Conservation (phyloP, 2,113 vertebrate genomes). For the Caranx melampygus region DNA sequence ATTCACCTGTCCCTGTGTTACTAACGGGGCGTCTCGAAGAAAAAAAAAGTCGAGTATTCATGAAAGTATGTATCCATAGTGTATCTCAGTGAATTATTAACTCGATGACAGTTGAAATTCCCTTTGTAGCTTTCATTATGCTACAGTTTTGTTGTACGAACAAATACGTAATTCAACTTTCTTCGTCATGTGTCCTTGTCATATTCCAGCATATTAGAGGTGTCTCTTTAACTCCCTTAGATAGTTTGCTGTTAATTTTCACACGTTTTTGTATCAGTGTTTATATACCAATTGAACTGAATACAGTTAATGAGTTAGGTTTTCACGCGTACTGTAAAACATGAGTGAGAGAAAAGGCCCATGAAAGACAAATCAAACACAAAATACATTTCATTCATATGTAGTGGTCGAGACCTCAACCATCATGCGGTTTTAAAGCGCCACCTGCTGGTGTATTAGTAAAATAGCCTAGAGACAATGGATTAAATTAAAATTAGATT, state of each 20-base stretch:
- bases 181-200: neutral
- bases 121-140: neutral
- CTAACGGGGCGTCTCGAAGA: neutral
- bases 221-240: neutral
- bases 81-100: neutral
- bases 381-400: no score
- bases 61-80: neutral
- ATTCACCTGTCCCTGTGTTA: slow-evolving; percentile 56
- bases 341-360: neutral
- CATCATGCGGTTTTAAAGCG: neutral
- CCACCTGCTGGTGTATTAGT: slow-evolving; percentile 39
- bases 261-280: neutral
- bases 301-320: neutral
- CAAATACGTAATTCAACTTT: neutral
- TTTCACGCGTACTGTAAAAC: neutral
- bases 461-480: no score
- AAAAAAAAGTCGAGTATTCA: no score
- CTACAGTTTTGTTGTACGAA: neutral
- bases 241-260: neutral
- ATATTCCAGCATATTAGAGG: neutral
- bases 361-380: neutral
- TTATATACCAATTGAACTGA: no score
- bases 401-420: neutral
- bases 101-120: neutral
- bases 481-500: no score